Percentiles rank a stretch among this genome's conserved stretches.
Conservation (phyloP, 2,113 vertebrate species). For the Euleptes europaea region DNA sequence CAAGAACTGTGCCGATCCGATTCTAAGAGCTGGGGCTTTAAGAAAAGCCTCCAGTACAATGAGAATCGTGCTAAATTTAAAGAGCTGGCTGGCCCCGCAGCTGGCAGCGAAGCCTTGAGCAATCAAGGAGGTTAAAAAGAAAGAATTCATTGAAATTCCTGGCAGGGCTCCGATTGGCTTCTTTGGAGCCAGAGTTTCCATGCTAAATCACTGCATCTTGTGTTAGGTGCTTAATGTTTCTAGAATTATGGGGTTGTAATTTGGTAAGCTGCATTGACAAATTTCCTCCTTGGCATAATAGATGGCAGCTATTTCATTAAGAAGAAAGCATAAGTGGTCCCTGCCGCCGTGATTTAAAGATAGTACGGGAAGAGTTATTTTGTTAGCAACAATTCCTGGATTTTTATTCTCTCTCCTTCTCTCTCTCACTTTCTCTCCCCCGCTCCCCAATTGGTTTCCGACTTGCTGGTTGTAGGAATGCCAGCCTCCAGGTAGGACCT, state of each 20-base stretch:
- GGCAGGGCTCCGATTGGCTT: neutral
- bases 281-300: constrained; percentile 11
- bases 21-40: neutral
- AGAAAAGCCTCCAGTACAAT: neutral
- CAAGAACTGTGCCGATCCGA: neutral
- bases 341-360: neutral
- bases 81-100: constrained; percentile 1
- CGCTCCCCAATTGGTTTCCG: neutral
- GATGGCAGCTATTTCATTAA: neutral
- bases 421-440: neutral
- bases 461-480: constrained; percentile 27
- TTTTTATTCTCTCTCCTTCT: neutral
- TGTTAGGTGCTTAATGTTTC: neutral
- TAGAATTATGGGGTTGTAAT: neutral
- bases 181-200: constrained; percentile 4
- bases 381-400: neutral
- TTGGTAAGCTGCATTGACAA: neutral
- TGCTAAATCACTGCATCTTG: constrained; percentile 1
- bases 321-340: neutral
- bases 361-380: neutral
- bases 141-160: neutral
- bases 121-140: neutral
- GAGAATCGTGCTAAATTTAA: neutral
- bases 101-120: constrained; percentile 34
- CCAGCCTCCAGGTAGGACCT: too few species aligned